Evolutionary conservation across 2,888 invertebrate species (phyloP), one percentile per base, ranked within the genome.

Genomic region (Trachelus tabidus): DNA sequence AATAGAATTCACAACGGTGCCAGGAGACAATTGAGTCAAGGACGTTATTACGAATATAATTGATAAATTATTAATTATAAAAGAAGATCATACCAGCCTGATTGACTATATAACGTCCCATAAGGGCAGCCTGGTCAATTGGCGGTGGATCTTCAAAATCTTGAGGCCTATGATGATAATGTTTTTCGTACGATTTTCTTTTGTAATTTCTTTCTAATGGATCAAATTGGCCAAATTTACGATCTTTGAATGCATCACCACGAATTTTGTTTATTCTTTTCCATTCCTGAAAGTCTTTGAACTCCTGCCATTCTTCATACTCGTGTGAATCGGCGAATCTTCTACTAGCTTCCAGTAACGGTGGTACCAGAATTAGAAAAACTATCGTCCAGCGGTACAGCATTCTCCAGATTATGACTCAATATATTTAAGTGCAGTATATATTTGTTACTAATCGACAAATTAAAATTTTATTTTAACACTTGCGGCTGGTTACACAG

Each of bases 41-140:
- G 23, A 31, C 31, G 34, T 35, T 31, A 71, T 73, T 37, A 33
- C 4, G 23, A 56, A 23, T 33, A 56, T 15, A 23, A 73, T 30
- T 68, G 30, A 34, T 23, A 34, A 34, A 31, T 34, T 35, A n/a
- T 56, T 69, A 34, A 69, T 15, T 56, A 73, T 34, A 77, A 77
- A 56, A 40, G 4, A 6, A 40, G 23, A 56, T 80, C 87, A 91
- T 93, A 96, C 96, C 94, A 87, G 94, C 93, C 86, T 94, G 94
- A 89, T 95, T 95, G 76, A 96, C 93, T 73, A 96, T 94, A 86
- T 94, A 96, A 92, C 96, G 92, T 12, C 95, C 96, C 94, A 95
- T 95, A 78, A 94, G 92, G 11, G 95, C 94, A 30, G 93, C 90
- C 84, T 95, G 92, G 40, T 92, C 92, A 79, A 94, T 94, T 75